These are phyloP conservation scores for Tethya wilhelma DNA, from an alignment of 37 sponge, comb jelly and placozoan genomes.

Conservation along the genomic window DNA sequence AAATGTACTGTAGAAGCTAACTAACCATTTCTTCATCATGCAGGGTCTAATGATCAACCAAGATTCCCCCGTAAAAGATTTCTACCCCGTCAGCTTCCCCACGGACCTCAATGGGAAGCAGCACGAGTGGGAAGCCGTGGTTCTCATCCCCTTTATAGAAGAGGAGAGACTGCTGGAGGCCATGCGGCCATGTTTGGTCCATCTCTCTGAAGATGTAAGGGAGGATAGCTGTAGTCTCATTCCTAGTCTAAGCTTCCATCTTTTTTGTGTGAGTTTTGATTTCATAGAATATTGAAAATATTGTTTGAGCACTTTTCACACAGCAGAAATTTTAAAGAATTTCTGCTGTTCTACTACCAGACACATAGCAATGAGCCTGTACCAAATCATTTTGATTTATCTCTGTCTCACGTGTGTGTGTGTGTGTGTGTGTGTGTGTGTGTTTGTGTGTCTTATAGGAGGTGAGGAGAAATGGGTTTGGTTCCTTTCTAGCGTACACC, in stretches of 20 bases:
- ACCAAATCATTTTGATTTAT: background rate
- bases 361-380: background rate
- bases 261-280: background rate
- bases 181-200: conserved; percentile 39
- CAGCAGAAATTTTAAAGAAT: background rate
- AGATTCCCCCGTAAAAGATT: conserved; percentile 84
- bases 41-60: conserved; percentile 86
- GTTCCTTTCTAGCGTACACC: conserved; percentile 36
- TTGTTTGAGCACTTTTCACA: no score
- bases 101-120: conserved; percentile 98
- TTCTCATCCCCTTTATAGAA: conserved; percentile 97
- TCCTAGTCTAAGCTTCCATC: background rate
- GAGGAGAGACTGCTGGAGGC: conserved; percentile 73
- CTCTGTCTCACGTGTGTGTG: background rate
- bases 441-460: conserved; percentile 3
- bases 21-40: no score
- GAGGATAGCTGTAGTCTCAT: background rate
- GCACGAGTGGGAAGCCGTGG: conserved; percentile 98
- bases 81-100: conserved; percentile 90
- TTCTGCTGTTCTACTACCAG: background rate
- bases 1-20: no score
- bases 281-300: background rate
- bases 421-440: background rate
- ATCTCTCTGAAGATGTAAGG: conserved; percentile 45
- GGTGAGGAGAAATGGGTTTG: conserved; percentile 32